Conservation (phyloP, 2,888 invertebrate species). For the Tetranychus truncatus region DNA sequence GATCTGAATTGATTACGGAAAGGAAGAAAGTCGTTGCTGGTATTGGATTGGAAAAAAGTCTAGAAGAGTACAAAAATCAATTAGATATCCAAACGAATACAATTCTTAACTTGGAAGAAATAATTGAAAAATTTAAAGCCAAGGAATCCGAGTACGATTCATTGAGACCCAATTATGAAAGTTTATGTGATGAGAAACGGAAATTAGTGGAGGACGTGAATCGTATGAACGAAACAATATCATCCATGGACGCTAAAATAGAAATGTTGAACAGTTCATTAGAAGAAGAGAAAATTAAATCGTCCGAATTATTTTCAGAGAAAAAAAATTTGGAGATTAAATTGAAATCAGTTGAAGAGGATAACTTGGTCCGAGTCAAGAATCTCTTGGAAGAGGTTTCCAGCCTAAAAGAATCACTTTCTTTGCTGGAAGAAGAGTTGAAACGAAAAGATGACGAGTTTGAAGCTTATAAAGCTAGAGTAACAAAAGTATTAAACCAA, state of each 20-base stretch:
- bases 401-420: not conserved
- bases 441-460: conserved; percentile 17
- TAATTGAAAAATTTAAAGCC: not conserved
- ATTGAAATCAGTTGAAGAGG: too few species aligned
- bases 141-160: too few species aligned
- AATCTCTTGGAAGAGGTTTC: conserved; percentile 1
- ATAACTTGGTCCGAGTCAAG: not conserved
- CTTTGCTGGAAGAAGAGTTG: conserved; percentile 14
- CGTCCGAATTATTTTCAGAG: too few species aligned
- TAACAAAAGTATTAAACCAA: conserved; percentile 18
- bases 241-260: too few species aligned
- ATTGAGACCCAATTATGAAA: too few species aligned
- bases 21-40: conserved; percentile 6
- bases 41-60: conserved; percentile 11
- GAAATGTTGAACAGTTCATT: too few species aligned
- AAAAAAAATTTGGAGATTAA: too few species aligned
- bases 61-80: conserved; percentile 12
- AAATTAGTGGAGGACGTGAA: too few species aligned
- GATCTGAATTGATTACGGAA: conserved; percentile 14
- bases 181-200: too few species aligned
- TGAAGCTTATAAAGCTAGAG: conserved; percentile 18
- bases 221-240: too few species aligned
- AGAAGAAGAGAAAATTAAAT: too few species aligned
- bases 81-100: conserved; percentile 14
- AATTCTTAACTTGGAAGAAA: conserved; percentile 13